Evolutionary conservation across 1,140 invertebrate genomes (phyloP).

Genomic region (Latrodectus geometricus): DNA sequence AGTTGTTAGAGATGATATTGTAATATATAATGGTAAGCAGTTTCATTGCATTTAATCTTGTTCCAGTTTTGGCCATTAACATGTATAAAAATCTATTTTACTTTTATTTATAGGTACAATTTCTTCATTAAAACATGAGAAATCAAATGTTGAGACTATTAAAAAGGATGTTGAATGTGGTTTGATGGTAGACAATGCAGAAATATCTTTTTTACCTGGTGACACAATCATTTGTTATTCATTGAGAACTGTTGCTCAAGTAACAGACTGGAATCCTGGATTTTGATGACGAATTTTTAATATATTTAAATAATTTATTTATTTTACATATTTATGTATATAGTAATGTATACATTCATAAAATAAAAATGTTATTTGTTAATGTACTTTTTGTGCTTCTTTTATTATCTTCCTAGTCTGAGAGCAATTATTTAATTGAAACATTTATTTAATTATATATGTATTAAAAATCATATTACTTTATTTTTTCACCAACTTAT

Average conservation of each 20-base stretch:
- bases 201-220: slow-evolving; percentile 77
- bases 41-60: background rate
- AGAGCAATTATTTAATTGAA: too few relatives aligned
- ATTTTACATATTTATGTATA: too few relatives aligned
- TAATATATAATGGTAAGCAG: slow-evolving; percentile 79
- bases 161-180: slow-evolving; percentile 90
- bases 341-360: too few relatives aligned
- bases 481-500: too few relatives aligned
- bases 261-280: slow-evolving; percentile 79
- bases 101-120: slow-evolving; percentile 75
- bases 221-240: slow-evolving; percentile 85
- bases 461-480: too few relatives aligned
- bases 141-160: slow-evolving; percentile 86
- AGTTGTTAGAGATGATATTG: slow-evolving; percentile 78
- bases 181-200: slow-evolving; percentile 78
- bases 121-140: slow-evolving; percentile 86
- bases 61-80: background rate
- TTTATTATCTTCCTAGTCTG: too few relatives aligned
- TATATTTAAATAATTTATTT: background rate
- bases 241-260: slow-evolving; percentile 74
- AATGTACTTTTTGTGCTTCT: too few relatives aligned
- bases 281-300: slow-evolving; percentile 52
- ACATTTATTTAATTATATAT: too few relatives aligned
- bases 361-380: too few relatives aligned
- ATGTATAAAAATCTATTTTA: background rate